Base-by-base conservation (phyloP, 2,113 vertebrate genomes). In the Alaudala cheleensis region DNA sequence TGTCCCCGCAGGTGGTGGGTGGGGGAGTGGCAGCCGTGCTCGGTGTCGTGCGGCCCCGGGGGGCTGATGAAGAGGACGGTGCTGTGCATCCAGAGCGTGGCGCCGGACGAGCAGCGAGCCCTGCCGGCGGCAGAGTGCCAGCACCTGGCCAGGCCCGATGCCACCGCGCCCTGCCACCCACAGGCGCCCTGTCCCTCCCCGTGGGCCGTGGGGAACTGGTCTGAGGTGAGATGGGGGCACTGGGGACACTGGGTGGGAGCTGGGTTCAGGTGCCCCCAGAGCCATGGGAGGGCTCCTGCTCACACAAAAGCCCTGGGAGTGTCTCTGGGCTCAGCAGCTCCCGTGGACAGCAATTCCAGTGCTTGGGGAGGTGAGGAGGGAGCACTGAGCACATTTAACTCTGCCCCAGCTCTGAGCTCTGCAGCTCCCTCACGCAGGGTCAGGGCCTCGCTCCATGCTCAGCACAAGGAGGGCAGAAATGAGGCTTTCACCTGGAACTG, bases 1-100 rank as follows among this genome's bases (percentile, higher is more conserved):
- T 37, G 8, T 16, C 5, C 24, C 23, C 6, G 4, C 97, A 99
- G 99, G 91, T 99, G 99, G 99, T 99, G 99, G 99, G 97, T 96
- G 1, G 99, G 98, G 0, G 99, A 99, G 69, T 99, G 99, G 99
- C 98, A 99, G 94, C 96, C 61, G 9, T 99, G 99, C 93, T 99
- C 99, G 0, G 87, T 92, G 13, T 98, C 98, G 60, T 99, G 99
- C 1, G 99, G 99, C 3, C 86, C 12, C 0, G 54, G 47, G 0
- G 99, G 99, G 17, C 33, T 98, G 67, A 93, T 97, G 89, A 98
- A 97, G 92, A 97, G 99, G 86, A 97, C 98, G 0, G 98, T 99
- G 90, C 97, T 99, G 8, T 99, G 99, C 96, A 98, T 99, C 85
- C 99, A 97, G 88, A 98, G 98, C 1, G 96, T 99, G 47, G 98